Evolutionary conservation across 2,113 vertebrate genomes (phyloP).

Genomic region (Daphoenositta chrysoptera): DNA sequence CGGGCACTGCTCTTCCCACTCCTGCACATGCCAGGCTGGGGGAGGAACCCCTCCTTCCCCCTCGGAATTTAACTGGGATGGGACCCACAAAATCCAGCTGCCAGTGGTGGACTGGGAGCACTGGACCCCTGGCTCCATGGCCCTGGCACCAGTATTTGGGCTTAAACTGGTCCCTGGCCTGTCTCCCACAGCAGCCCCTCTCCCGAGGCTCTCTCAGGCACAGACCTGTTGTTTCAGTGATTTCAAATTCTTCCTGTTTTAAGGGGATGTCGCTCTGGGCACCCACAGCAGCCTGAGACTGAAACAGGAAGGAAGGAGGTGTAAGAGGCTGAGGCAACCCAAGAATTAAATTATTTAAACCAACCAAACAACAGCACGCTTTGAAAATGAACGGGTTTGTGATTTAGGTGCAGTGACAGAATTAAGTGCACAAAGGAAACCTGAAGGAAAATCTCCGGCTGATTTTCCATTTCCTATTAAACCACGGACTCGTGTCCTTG

Average conservation of each 20-base stretch:
- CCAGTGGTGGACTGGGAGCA: neutral
- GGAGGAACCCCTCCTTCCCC: neutral
- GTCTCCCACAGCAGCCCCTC: neutral
- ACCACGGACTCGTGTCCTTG: neutral
- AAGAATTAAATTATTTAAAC: neutral
- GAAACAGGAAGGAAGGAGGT: slow-evolving; percentile 23
- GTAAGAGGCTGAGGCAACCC: neutral
- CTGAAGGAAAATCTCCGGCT: neutral
- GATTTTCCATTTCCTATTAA: neutral
- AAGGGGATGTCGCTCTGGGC: slow-evolving; percentile 81
- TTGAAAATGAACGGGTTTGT: accelerated
- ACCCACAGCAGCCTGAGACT: slow-evolving; percentile 84
- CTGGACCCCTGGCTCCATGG: accelerated
- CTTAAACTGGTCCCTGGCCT: neutral
- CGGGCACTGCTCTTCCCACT: neutral
- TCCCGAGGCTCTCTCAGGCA: neutral
- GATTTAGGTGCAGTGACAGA: neutral
- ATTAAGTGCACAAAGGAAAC: neutral
- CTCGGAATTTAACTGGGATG: neutral
- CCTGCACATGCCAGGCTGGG: neutral
- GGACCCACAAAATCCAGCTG: neutral
- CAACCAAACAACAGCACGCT: neutral
- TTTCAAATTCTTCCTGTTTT: slow-evolving; percentile 85
- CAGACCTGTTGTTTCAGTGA: slow-evolving; percentile 85
- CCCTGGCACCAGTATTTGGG: accelerated